Percentiles rank a stretch among this genome's conserved stretches.
These are phyloP conservation scores for Odontamblyopus rebecca DNA, from an alignment of 2,797 vertebrate genomes.

Conservation along the genomic window DNA sequence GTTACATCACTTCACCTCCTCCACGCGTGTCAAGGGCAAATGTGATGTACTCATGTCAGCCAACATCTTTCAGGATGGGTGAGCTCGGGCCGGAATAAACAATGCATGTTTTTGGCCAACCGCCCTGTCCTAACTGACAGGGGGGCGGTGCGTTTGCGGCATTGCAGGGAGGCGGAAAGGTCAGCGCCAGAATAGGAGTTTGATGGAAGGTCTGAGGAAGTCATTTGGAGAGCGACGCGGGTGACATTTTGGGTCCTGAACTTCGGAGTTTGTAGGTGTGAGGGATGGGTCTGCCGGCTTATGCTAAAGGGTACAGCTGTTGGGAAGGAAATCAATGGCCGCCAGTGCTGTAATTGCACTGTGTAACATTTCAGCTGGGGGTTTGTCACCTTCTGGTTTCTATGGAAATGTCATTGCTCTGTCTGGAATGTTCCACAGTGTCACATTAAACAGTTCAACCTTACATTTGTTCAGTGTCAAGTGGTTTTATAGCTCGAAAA, in stretches of 20 bases:
- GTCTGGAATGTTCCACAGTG: too few relatives aligned
- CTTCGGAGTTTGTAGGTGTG: constrained; percentile 23
- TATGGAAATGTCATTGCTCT: too few relatives aligned
- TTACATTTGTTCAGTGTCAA: too few relatives aligned
- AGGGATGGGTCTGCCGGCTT: constrained; percentile 36
- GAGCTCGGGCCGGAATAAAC: constrained; percentile 40
- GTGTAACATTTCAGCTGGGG: too few relatives aligned
- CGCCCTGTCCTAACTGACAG: constrained; percentile 13
- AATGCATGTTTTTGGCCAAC: constrained; percentile 18
- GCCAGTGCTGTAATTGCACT: too few relatives aligned
- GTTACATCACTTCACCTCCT: background rate
- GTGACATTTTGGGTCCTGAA: constrained; percentile 53
- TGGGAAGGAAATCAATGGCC: background rate
- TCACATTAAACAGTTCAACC: too few relatives aligned
- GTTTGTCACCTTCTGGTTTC: too few relatives aligned
- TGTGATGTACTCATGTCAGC: constrained; percentile 13
- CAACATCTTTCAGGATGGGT: constrained; percentile 19
- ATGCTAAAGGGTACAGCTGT: background rate
- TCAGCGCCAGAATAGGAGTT: constrained; percentile 51
- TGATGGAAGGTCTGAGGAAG: constrained; percentile 37
- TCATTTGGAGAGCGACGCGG: constrained; percentile 37
- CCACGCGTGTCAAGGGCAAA: constrained; percentile 24
- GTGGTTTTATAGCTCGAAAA: too few relatives aligned
- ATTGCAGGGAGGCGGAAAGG: constrained; percentile 49
- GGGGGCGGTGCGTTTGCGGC: constrained; percentile 32